Base-by-base conservation (phyloP, 1,140 invertebrate genomes). In the Cecropterus lyciades region DNA sequence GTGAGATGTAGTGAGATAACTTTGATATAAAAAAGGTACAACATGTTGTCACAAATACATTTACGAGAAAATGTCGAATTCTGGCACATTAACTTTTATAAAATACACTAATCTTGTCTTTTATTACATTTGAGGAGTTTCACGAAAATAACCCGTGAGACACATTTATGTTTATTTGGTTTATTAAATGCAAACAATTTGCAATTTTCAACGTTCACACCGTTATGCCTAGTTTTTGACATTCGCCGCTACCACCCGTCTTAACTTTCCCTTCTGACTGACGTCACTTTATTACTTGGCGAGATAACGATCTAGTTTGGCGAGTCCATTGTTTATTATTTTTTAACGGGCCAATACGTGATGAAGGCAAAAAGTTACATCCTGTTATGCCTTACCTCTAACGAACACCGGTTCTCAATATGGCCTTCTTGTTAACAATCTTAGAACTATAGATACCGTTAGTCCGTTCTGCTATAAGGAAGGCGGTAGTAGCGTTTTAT, bases 351-450 rank as follows among this genome's bases (percentile, higher is more conserved):
- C 10, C 33, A 37, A 37, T 37, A 37, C 33, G 33, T 37, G 33
- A 48, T 37, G 49, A 45, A 57, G 27, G 67, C 57, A 83, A 82
- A 83, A 84, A 78, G 70, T 49, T 46, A 73, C 62, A 75, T 78
- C 74, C 77, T 86, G 77, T 81, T 79, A 66, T 77, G 66, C 48
- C 49, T 37, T n/a, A 37, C 33, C n/a, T 37, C 33, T 10, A 77
- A 68, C 68, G 63, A 67, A 59, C 78, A 79, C 79, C 77, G 77
- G 80, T 83, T 86, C 52, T 67, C 33, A 17, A 67, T 71, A 64
- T 69, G 80, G 82, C 82, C 84, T 84, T 84, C 80, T 70, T 67
- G 65, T 68, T 76, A 70, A 71, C 63, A 71, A 3, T 53, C 51
- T 37, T 16, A 17, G 71, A 79, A 73, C 69, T 55, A 65, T 68